A percentile compares a stretch with the other conserved stretches of the same genome.
Conservation (phyloP, 2,888 invertebrate species). For the Melanostoma scalare region DNA sequence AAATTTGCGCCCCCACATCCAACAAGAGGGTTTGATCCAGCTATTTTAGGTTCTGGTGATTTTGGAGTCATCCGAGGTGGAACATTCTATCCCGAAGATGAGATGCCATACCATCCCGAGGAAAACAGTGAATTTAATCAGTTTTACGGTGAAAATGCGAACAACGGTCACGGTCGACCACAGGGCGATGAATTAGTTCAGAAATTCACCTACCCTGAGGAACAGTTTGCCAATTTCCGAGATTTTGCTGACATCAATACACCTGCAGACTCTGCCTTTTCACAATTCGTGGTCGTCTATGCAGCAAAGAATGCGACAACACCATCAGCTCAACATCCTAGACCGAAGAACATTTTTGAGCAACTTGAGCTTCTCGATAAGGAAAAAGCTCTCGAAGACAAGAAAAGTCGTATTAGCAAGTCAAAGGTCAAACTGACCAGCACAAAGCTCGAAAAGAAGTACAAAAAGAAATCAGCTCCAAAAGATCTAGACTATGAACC, state of each 20-base stretch:
- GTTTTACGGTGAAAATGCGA: slow-evolving; percentile 83
- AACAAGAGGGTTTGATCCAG: slow-evolving; percentile 84
- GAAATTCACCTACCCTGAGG: slow-evolving; percentile 88
- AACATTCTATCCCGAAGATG: slow-evolving; percentile 91
- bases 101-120: slow-evolving; percentile 84
- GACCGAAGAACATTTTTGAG: slow-evolving; percentile 92
- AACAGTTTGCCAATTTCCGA: slow-evolving; percentile 94
- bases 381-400: slow-evolving; percentile 81
- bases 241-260: slow-evolving; percentile 95
- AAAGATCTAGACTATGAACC: slow-evolving; percentile 81
- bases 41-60: slow-evolving; percentile 91
- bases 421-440: slow-evolving; percentile 86
- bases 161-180: slow-evolving; percentile 89
- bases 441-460: slow-evolving; percentile 83
- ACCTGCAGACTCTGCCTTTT: slow-evolving; percentile 90
- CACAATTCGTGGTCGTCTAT: slow-evolving; percentile 92
- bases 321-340: slow-evolving; percentile 76
- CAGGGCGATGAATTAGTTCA: slow-evolving; percentile 85
- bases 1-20: slow-evolving; percentile 82
- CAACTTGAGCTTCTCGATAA: slow-evolving; percentile 89
- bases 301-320: slow-evolving; percentile 90
- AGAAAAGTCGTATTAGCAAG: slow-evolving; percentile 82
- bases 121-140: slow-evolving; percentile 84
- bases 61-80: slow-evolving; percentile 94
- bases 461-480: slow-evolving; percentile 81